Evolutionary conservation across 23 tunicate genomes (phyloP).

Genomic region (Clavelina lepadiformis): DNA sequence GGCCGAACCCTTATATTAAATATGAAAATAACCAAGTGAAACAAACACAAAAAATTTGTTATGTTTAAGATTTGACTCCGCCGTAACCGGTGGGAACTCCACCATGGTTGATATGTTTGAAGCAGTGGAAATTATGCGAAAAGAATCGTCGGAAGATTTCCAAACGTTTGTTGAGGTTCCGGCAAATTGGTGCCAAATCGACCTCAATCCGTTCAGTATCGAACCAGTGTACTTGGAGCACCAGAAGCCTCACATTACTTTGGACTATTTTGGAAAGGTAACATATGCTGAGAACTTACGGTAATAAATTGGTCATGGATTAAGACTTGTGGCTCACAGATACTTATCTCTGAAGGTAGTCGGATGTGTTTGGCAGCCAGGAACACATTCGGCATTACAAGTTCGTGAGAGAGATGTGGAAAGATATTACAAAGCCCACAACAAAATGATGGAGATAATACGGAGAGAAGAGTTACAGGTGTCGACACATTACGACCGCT

Average conservation of each 20-base stretch:
- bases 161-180: constrained; percentile 39
- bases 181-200: constrained; percentile 16
- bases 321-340: not conserved
- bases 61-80: constrained; percentile 44
- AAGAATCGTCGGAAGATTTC: constrained; percentile 65
- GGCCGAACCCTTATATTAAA: too few relatives aligned
- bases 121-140: constrained; percentile 47
- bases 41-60: too few relatives aligned
- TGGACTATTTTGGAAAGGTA: constrained; percentile 45
- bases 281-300: too few relatives aligned
- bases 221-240: constrained; percentile 1
- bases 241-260: constrained; percentile 19
- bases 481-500: not conserved
- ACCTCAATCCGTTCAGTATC: not conserved
- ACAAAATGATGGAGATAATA: not conserved
- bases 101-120: constrained; percentile 49
- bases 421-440: constrained; percentile 17
- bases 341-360: constrained; percentile 7
- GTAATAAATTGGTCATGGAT: not conserved
- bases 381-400: constrained; percentile 2
- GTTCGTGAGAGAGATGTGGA: constrained; percentile 28
- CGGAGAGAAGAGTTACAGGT: constrained; percentile 7
- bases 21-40: too few relatives aligned
- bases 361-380: constrained; percentile 29
- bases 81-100: constrained; percentile 64